phyloP scores from a whole-genome alignment of 1,140 invertebrate genomes.

The Drosophila elegans region DNA sequence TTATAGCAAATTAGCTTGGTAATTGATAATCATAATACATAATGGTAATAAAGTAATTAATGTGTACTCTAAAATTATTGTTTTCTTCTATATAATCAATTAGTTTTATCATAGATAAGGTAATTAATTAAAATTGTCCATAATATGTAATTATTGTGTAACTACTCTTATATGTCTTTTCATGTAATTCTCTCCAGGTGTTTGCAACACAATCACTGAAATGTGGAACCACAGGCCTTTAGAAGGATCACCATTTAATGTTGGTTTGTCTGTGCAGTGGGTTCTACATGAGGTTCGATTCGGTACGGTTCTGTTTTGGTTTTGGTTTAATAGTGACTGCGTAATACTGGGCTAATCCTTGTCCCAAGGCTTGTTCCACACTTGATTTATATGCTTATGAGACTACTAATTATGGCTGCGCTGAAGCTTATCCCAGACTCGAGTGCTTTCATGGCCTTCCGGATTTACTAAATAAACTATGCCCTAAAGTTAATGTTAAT shows the following conservation, averaged over 20 bases:
- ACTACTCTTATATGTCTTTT: constrained; percentile 72
- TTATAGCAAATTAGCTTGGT: constrained; percentile 46
- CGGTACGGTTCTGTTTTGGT: constrained; percentile 17
- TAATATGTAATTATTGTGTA: constrained; percentile 58
- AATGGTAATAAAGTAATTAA: constrained; percentile 67
- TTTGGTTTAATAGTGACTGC: constrained; percentile 29
- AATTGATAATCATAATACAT: constrained; percentile 61
- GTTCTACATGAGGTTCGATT: constrained; percentile 36
- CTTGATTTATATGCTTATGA: constrained; percentile 43
- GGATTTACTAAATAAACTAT: constrained; percentile 15
- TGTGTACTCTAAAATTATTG: constrained; percentile 59
- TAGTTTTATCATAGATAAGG: constrained; percentile 26
- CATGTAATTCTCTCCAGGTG: constrained; percentile 77
- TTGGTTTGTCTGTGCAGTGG: constrained; percentile 24
- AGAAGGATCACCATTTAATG: constrained; percentile 31
- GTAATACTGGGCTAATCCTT: constrained; percentile 64
- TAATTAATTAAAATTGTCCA: constrained; percentile 41
- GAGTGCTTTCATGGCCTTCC: constrained; percentile 23
- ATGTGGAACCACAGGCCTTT: constrained; percentile 71
- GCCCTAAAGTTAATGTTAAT: constrained; percentile 24
- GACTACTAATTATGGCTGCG: constrained; percentile 64
- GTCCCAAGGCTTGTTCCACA: constrained; percentile 47
- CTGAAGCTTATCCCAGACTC: constrained; percentile 32
- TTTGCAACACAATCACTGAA: constrained; percentile 81
- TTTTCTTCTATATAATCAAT: constrained; percentile 31